A percentile compares a stretch with the other conserved stretches of the same genome.
phyloP scores from a whole-genome alignment of 2,888 invertebrate genomes.

The Sinodicranocentrus sp. region DNA sequence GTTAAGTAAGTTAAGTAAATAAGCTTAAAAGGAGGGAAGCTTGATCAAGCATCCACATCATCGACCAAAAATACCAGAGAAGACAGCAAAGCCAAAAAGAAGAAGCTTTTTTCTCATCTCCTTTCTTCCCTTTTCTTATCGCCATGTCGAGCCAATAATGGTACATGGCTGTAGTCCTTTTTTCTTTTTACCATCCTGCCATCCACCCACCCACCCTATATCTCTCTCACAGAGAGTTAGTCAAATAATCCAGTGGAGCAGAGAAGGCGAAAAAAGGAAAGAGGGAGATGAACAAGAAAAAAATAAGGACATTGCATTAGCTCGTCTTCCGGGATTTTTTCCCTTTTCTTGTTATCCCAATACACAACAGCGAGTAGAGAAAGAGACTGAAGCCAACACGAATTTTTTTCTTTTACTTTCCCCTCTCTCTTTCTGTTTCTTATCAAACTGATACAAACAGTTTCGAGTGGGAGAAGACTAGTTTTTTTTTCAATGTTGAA shows the following conservation, averaged over 20 bases:
- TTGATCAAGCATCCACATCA: conserved; percentile 47
- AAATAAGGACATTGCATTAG: conserved; percentile 54
- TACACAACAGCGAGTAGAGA: conserved; percentile 3
- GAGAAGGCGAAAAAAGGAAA: not conserved
- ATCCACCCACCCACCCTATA: not conserved
- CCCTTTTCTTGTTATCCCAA: not conserved
- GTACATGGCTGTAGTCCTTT: not conserved
- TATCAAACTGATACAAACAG: conserved; percentile 37
- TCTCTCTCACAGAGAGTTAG: conserved; percentile 32
- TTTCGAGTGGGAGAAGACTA: not conserved
- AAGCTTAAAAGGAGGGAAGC: conserved; percentile 43
- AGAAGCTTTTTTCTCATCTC: conserved; percentile 18
- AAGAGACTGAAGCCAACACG: conserved; percentile 18
- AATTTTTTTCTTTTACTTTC: conserved; percentile 17
- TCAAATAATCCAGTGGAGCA: conserved; percentile 42
- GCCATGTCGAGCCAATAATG: conserved; percentile 25
- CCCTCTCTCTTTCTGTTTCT: not conserved
- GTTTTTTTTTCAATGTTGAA: conserved; percentile 6
- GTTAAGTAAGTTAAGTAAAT: conserved; percentile 50
- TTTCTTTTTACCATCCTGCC: not conserved
- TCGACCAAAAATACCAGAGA: conserved; percentile 15
- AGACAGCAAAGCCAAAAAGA: not conserved
- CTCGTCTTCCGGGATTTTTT: conserved; percentile 53
- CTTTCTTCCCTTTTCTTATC: conserved; percentile 13
- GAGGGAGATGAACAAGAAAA: conserved; percentile 18